Percentiles rank a stretch among this genome's conserved stretches.
These are phyloP conservation scores for Cosmopolites sordidus DNA, from an alignment of 2,888 invertebrate genomes.

Conservation along the genomic window DNA sequence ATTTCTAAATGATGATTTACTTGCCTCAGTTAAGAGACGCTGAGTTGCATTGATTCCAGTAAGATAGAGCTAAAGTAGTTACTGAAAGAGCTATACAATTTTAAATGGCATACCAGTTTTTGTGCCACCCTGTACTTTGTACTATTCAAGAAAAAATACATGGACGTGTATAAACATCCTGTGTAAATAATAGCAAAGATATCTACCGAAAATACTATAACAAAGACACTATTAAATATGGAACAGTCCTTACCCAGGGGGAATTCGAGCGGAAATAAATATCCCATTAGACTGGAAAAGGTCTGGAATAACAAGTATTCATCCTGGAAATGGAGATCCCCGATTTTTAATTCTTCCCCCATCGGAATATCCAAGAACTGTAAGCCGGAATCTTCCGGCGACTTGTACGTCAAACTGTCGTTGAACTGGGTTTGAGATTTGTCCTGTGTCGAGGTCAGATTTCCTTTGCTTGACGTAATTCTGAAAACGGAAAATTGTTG, in stretches of 20 bases:
- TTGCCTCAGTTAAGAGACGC: too few species aligned
- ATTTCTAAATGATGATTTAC: too few species aligned
- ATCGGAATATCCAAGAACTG: slow-evolving; percentile 43
- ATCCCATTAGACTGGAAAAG: slow-evolving; percentile 58
- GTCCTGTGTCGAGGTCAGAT: slow-evolving; percentile 21
- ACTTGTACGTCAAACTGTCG: slow-evolving; percentile 21
- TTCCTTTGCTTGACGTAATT: slow-evolving; percentile 12
- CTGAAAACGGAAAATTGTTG: too few species aligned
- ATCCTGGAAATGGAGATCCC: slow-evolving; percentile 55
- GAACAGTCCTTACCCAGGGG: slow-evolving; percentile 56
- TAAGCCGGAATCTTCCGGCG: slow-evolving; percentile 30
- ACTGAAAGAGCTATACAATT: too few species aligned
- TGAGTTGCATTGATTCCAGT: too few species aligned
- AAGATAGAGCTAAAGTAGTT: too few species aligned
- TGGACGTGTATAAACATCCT: too few species aligned
- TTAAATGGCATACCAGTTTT: too few species aligned
- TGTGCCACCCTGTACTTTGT: too few species aligned
- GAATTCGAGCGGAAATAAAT: slow-evolving; percentile 62
- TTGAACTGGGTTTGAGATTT: slow-evolving; percentile 31
- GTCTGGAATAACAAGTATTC: slow-evolving; percentile 61
- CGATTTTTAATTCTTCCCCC: slow-evolving; percentile 46
- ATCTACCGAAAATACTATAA: too few species aligned
- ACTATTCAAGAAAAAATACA: too few species aligned
- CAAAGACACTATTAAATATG: slow-evolving; percentile 1
- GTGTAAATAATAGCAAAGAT: too few species aligned